Evolutionary conservation across 2,888 invertebrate species (phyloP).

Genomic region (Ophion obscuratus): DNA sequence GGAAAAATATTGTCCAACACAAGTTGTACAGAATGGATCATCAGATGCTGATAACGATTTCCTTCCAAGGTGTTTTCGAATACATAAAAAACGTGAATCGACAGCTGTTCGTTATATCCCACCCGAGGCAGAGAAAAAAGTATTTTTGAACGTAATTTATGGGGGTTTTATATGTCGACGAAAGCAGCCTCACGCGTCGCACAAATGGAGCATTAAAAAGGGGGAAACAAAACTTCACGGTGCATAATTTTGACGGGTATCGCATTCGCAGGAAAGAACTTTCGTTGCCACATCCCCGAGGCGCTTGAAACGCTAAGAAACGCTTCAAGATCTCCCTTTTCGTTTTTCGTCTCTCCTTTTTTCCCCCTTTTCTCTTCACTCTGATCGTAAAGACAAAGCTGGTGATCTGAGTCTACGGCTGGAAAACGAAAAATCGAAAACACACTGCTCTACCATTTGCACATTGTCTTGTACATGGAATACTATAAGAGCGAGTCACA

Average conservation of each 20-base stretch:
- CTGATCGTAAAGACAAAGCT: constrained; percentile 28
- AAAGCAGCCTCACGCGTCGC: background rate
- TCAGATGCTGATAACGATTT: no score
- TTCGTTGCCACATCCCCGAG: background rate
- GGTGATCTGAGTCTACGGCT: background rate
- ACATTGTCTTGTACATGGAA: constrained; percentile 35
- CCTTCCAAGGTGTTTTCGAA: no score
- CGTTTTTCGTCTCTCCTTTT: background rate
- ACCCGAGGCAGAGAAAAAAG: no score
- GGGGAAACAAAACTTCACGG: background rate
- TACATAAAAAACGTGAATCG: no score
- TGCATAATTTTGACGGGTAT: constrained; percentile 4
- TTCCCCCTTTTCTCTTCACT: constrained; percentile 7
- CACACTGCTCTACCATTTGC: constrained; percentile 26
- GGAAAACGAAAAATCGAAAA: constrained; percentile 34
- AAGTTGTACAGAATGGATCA: no score
- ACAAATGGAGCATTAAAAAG: background rate
- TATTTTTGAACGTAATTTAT: no score
- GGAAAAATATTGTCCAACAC: no score
- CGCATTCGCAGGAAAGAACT: background rate
- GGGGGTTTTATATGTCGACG: background rate
- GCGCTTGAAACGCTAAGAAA: constrained; percentile 13
- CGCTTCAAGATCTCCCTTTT: background rate
- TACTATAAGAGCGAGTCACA: constrained; percentile 10
- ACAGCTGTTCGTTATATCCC: no score